Evolutionary conservation across 2,113 vertebrate species (phyloP), one percentile per base, ranked within the genome.

Genomic region (Lagopus leucura): DNA sequence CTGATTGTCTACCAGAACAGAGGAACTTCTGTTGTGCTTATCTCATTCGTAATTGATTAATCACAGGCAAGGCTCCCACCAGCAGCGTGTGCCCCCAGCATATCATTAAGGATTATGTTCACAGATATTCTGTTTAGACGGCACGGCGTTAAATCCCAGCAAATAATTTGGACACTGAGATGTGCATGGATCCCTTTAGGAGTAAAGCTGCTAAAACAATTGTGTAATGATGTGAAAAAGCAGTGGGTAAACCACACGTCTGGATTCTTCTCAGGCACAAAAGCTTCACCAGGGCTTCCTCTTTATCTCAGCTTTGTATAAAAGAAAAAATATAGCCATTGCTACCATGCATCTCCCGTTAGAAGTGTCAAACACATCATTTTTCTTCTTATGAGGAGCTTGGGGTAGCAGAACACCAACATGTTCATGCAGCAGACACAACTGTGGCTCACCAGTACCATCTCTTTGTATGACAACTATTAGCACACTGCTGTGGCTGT

Each of bases 71-170:
- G 50, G 15, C 34, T 86, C 88, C 52, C 76, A 38, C 2, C 5
- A 94, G 89, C 60, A 88, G 47, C 0, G 21, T 64, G 85, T 78
- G 88, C 72, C 61, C 67, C n/a, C 52, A 81, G 87, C 85, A 71
- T 16, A 89, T 43, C 69, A 74, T 80, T 85, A 86, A 63, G 60
- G 89, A 91, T 80, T 93, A 43, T 55, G 69, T 80, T 89, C 91
- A 86, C 78, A 88, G 42, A 71, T 71, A 45, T 27, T 89, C 50
- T 88, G 82, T 86, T 93, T 86, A 71, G 88, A 95, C 43, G 94
- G 85, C 30, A 9, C 52, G 17, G 73, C 50, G 43, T 54, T 88
- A 90, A 96, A 91, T 64, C 82, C 79, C 82, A 92, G 82, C 72
- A 94, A 95, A 92, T n/a, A 67, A 80, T 42, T 8, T 61, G 87